phyloP scores from a whole-genome alignment of 2,113 vertebrate genomes.

The Genyomyrus donnyi region DNA sequence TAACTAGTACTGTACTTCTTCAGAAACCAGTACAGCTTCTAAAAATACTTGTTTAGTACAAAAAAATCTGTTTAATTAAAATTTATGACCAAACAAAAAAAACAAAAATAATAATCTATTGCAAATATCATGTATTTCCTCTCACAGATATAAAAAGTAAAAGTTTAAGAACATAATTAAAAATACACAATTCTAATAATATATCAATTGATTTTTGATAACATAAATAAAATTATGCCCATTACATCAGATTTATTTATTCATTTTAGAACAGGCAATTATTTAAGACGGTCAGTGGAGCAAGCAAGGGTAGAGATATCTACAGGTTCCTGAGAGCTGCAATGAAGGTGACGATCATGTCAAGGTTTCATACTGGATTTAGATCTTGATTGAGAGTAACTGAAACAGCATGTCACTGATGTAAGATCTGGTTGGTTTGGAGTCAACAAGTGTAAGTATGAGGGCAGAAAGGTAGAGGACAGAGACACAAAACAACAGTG shows the following conservation, averaged over 20 bases:
- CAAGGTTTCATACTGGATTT: neutral
- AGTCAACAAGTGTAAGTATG: neutral
- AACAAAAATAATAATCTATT: neutral
- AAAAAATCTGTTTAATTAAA: neutral
- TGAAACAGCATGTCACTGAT: neutral
- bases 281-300: neutral
- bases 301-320: neutral
- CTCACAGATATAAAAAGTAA: neutral
- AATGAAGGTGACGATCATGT: neutral
- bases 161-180: neutral
- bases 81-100: neutral
- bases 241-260: neutral
- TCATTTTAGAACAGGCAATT: neutral
- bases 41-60: neutral
- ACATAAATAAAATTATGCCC: neutral
- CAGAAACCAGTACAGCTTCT: neutral
- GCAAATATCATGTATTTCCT: neutral
- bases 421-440: neutral
- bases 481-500: neutral
- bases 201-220: neutral
- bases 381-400: neutral
- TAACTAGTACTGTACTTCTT: neutral
- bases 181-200: neutral
- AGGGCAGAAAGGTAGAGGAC: neutral
- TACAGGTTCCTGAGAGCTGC: neutral